Conservation (phyloP, 2,888 invertebrate genomes). For the Cantharis rufa region DNA sequence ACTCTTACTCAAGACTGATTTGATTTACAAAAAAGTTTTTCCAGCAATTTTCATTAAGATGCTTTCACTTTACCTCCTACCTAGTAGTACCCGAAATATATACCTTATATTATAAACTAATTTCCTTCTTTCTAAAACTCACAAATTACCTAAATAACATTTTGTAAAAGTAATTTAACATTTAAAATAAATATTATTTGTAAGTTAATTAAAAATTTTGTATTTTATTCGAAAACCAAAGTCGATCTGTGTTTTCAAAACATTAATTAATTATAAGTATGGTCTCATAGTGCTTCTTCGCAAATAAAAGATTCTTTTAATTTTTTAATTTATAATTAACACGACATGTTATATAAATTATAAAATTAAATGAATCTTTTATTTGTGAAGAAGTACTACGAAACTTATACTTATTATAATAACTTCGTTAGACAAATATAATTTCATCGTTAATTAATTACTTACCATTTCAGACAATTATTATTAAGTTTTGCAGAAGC, state of each 20-base stretch:
- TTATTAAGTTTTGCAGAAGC: background rate
- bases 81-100: no score
- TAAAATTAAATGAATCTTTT: no score
- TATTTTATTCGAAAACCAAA: background rate
- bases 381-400: no score
- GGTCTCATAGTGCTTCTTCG: no score
- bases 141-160: background rate
- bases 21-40: background rate
- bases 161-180: background rate
- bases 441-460: no score
- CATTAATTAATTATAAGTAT: background rate
- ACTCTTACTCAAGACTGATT: background rate
- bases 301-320: no score
- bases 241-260: background rate
- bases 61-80: background rate
- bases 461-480: background rate
- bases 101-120: no score
- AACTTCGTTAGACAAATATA: no score
- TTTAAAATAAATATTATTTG: background rate
- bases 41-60: background rate
- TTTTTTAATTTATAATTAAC: no score
- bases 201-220: background rate
- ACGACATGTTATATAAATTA: no score
- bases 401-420: no score
- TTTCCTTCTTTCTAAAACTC: background rate